Evolutionary conservation across 2,888 invertebrate species (phyloP).

Genomic region (Leistus spinibarbis): DNA sequence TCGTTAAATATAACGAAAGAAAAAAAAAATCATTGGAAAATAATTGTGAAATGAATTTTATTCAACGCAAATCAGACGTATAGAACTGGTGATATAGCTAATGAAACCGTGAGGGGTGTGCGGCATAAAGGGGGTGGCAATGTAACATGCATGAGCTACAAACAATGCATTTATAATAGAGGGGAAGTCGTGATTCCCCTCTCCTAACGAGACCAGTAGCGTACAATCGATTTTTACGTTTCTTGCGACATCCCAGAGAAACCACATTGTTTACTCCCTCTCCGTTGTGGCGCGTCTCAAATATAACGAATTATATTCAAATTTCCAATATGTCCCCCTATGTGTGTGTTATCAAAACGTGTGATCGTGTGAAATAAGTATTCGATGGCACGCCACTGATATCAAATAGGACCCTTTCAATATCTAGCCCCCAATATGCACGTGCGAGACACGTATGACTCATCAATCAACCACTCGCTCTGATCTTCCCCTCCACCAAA

Average conservation of each 20-base stretch:
- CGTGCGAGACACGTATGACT: slow-evolving; percentile 20
- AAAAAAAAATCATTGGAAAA: too few species aligned
- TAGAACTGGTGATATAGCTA: not conserved
- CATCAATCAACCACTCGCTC: not conserved
- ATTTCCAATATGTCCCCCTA: not conserved
- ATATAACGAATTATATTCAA: not conserved
- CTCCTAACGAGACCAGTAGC: not conserved
- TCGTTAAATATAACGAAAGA: too few species aligned
- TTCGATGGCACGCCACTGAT: slow-evolving; percentile 27
- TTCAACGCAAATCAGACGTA: too few species aligned
- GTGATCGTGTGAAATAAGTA: not conserved
- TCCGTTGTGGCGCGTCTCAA: not conserved
- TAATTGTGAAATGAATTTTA: too few species aligned
- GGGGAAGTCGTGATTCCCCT: not conserved
- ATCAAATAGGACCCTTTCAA: slow-evolving; percentile 20
- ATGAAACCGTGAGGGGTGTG: not conserved
- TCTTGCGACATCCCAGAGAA: too few species aligned
- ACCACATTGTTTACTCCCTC: too few species aligned
- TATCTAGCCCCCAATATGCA: slow-evolving; percentile 16
- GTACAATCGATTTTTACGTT: not conserved
- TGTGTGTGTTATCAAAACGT: not conserved
- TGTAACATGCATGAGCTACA: not conserved
- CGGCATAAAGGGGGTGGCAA: not conserved
- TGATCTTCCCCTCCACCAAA: not conserved
- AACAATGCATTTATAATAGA: not conserved